phyloP scores from a whole-genome alignment of 2,888 invertebrate species.

The Trachelus iudaicus region DNA sequence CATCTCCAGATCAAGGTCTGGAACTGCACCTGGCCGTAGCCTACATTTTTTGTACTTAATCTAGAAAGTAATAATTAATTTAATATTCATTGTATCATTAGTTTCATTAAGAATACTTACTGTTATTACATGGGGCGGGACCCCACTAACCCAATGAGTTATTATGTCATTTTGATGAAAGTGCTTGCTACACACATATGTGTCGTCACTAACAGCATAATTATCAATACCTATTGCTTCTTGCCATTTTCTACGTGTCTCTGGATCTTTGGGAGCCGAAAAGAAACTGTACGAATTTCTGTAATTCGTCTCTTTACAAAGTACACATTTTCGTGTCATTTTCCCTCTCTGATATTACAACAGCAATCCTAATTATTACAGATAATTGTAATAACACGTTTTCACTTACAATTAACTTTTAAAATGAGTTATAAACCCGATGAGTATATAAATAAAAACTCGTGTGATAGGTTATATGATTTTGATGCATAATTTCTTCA shows the following conservation, averaged over 20 bases:
- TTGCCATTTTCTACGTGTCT: slow-evolving; percentile 56
- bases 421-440: not conserved
- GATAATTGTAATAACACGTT: not conserved
- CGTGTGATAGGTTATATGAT: not conserved
- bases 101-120: slow-evolving; percentile 37
- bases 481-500: not conserved
- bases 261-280: slow-evolving; percentile 59
- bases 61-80: slow-evolving; percentile 25
- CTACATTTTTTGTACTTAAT: slow-evolving; percentile 59
- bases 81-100: not conserved
- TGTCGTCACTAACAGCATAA: slow-evolving; percentile 55
- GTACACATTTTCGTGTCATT: slow-evolving; percentile 59
- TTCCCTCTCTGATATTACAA: slow-evolving; percentile 8
- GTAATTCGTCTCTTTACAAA: slow-evolving; percentile 59
- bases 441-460: not conserved
- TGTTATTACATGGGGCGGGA: slow-evolving; percentile 58
- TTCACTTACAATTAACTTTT: not conserved
- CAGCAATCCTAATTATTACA: not conserved
- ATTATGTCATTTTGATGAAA: slow-evolving; percentile 56
- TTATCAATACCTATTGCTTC: slow-evolving; percentile 52
- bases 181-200: slow-evolving; percentile 59
- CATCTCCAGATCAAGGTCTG: slow-evolving; percentile 29
- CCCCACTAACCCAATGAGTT: slow-evolving; percentile 60
- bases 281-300: slow-evolving; percentile 59
- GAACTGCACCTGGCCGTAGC: slow-evolving; percentile 52